A percentile compares a stretch with the other conserved stretches of the same genome.
phyloP scores from a whole-genome alignment of 2,797 vertebrate genomes.

The Hydrophis major region DNA sequence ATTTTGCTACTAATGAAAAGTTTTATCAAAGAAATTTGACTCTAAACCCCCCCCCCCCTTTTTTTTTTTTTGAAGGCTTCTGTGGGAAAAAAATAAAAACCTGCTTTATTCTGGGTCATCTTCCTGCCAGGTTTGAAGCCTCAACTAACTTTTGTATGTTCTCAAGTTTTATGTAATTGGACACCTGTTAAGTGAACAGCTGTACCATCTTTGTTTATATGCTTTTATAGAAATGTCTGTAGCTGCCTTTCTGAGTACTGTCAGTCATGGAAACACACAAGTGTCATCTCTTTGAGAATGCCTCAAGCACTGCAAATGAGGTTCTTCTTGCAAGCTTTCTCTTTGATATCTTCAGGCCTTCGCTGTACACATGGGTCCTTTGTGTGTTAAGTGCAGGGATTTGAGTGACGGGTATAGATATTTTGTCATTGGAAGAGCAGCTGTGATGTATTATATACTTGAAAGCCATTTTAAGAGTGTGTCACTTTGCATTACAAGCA shows the following conservation, averaged over 20 bases:
- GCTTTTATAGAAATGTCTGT: conserved; percentile 1
- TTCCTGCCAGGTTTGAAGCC: neutral
- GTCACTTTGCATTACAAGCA: conserved; percentile 28
- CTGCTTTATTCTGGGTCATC: conserved; percentile 32
- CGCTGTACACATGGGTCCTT: neutral
- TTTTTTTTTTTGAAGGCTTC: conserved; percentile 24
- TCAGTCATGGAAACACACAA: conserved; percentile 37
- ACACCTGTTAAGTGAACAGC: conserved; percentile 2
- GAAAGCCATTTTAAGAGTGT: conserved; percentile 32
- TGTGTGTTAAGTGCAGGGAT: conserved; percentile 25
- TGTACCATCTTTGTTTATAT: conserved; percentile 28
- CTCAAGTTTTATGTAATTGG: conserved; percentile 27
- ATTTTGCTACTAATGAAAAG: conserved; percentile 48
- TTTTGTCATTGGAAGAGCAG: conserved; percentile 28
- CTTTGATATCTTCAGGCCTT: conserved; percentile 3
- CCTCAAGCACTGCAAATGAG: conserved; percentile 28
- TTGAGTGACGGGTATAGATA: neutral
- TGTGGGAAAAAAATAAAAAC: neutral
- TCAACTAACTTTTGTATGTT: neutral
- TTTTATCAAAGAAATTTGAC: conserved; percentile 24
- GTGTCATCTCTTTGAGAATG: neutral
- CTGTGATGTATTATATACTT: conserved; percentile 21
- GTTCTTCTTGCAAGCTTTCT: conserved; percentile 7
- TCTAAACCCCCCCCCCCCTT: neutral
- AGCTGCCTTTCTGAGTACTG: conserved; percentile 25